These are phyloP conservation scores for Ectropis crepuscularia DNA, from an alignment of 2,888 invertebrate species.

Conservation along the genomic window DNA sequence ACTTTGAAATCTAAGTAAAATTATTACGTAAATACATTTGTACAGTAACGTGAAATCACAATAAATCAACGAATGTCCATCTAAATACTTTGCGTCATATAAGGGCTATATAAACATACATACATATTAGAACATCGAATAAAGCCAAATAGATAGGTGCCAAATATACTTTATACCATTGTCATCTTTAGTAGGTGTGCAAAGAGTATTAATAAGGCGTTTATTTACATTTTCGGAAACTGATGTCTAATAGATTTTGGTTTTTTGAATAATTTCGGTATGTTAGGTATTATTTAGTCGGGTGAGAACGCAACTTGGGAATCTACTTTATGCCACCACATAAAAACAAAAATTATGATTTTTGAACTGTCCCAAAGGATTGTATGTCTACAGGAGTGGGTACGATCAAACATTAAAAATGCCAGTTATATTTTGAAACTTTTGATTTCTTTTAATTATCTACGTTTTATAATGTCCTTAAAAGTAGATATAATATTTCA, in stretches of 20 bases:
- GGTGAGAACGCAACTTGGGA: slow-evolving; percentile 71
- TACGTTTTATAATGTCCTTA: slow-evolving; percentile 86
- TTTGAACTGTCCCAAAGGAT: slow-evolving; percentile 32
- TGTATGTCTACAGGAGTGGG: slow-evolving; percentile 58
- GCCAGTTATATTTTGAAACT: slow-evolving; percentile 82
- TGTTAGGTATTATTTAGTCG: slow-evolving; percentile 49
- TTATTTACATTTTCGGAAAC: slow-evolving; percentile 16
- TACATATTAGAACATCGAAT: too few relatives aligned
- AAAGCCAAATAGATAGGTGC: slow-evolving; percentile 1
- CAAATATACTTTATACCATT: slow-evolving; percentile 1
- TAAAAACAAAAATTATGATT: slow-evolving; percentile 83
- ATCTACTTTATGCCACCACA: slow-evolving; percentile 53
- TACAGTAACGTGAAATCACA: too few relatives aligned
- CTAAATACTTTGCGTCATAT: too few relatives aligned
- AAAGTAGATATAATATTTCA: slow-evolving; percentile 85
- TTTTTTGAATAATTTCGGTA: slow-evolving; percentile 30
- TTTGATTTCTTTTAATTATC: slow-evolving; percentile 86
- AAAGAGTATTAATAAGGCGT: slow-evolving; percentile 10
- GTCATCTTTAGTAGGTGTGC: slow-evolving; percentile 10
- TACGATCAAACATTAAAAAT: slow-evolving; percentile 77
- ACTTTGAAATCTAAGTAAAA: neutral
- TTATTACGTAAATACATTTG: neutral
- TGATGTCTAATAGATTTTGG: slow-evolving; percentile 23
- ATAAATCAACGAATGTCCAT: too few relatives aligned
- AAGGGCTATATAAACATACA: too few relatives aligned